Evolutionary conservation across 2,113 vertebrate species (phyloP), one percentile per base, ranked within the genome.

Genomic region (Pogonocichla stellata): DNA sequence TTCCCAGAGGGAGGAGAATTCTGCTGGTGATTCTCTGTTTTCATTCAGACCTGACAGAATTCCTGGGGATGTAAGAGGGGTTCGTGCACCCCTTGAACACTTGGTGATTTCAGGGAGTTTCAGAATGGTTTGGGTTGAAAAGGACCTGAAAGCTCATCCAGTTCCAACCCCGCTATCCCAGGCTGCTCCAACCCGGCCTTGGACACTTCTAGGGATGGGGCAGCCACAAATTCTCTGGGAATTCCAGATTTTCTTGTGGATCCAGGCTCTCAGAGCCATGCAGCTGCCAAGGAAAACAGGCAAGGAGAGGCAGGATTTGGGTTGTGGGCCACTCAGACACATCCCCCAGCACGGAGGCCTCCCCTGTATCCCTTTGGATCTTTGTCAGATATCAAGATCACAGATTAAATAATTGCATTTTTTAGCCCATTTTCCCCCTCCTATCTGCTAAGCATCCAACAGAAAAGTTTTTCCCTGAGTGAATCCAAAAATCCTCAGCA

Each of bases 31-130:
- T 81, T 38, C 38, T 58, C 29, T 5, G 0, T 43, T 83, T 62
- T 36, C 66, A 66, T 62, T 29, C 36, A 7, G 1, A n/a, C 10
- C 61, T 0, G 1, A 23, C 6, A 1, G 0, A 34, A 34, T 31
- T 54, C 47, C 53, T 0, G 0, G 47, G 60, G 34, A 6, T 17
- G 9, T 22, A 3, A 11, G n/a, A 88, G 43, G 20, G 26, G 20
- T 47, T 48, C 5, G 1, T 11, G 57, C 13, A 3, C 38, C 38
- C 38, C 38, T 38, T 9, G 38, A 38, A 38, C 38, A 34, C 3
- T 2, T 8, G 43, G 53, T 1, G 10, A 25, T 54, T 70, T n/a
- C 28, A 2, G 5, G 9, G 19, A 53, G 3, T 61, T 34, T 33
- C 10, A 2, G 25, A 22, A 36, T 1, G 40, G 10, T 80, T 48